phyloP scores from a whole-genome alignment of 2,797 vertebrate genomes.

The Pipistrellus pygmaeus region DNA sequence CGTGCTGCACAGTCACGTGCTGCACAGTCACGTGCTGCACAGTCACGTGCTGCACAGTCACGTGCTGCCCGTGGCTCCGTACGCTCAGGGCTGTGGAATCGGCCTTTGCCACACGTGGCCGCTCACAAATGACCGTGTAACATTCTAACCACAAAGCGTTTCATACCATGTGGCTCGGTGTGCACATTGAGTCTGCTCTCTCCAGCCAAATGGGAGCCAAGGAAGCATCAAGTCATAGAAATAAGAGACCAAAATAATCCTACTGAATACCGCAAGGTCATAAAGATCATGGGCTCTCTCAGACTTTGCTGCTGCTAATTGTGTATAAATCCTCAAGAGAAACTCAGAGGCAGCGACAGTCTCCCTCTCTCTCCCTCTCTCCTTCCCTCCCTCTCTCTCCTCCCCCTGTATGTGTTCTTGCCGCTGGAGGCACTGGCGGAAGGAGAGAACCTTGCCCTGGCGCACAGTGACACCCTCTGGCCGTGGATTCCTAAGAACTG shows the following conservation, averaged over 20 bases:
- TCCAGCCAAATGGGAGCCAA: neutral
- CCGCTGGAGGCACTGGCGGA: neutral
- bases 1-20: too few species aligned
- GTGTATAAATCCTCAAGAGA: neutral
- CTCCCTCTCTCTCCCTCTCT: rapidly evolving
- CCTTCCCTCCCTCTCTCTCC: neutral
- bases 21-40: too few species aligned
- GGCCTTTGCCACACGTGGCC: neutral
- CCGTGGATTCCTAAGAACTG: neutral
- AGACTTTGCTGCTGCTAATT: neutral
- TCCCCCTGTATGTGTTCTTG: too few species aligned
- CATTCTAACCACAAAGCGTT: neutral
- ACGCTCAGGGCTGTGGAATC: neutral
- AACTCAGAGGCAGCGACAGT: neutral
- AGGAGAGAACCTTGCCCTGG: neutral
- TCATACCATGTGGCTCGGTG: neutral
- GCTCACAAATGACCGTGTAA: neutral
- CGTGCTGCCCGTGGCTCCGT: too few species aligned
- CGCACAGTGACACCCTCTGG: neutral
- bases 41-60: too few species aligned
- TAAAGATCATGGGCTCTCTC: neutral
- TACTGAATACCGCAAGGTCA: neutral
- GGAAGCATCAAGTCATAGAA: neutral
- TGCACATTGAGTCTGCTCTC: neutral
- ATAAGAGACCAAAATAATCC: neutral